Evolutionary conservation across 2,888 invertebrate species (phyloP).

Genomic region (Caenorhabditis sp.): DNA sequence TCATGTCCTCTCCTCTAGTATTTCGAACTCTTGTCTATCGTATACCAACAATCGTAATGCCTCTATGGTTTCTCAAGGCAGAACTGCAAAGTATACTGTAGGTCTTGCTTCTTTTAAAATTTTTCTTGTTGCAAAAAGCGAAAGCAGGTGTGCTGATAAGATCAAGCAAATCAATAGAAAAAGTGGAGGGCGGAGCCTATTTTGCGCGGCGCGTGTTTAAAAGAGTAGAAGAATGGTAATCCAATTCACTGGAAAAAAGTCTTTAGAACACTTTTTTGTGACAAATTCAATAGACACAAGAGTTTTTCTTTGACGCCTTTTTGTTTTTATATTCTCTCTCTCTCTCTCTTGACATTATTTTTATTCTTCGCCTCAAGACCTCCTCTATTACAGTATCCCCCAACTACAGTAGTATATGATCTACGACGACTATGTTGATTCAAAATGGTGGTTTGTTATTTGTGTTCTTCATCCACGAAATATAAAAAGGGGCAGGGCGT

Average conservation of each 20-base stretch:
- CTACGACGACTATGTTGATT: background rate
- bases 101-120: background rate
- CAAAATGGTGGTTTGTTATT: background rate
- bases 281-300: background rate
- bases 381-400: too few relatives aligned
- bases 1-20: background rate
- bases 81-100: conserved; percentile 25
- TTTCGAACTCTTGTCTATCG: conserved; percentile 3
- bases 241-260: background rate
- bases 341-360: conserved; percentile 1
- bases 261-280: conserved; percentile 4
- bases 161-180: too few relatives aligned
- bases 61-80: conserved; percentile 10
- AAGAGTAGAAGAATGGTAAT: too few relatives aligned
- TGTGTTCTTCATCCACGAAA: too few relatives aligned
- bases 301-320: background rate
- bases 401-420: background rate
- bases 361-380: conserved; percentile 1
- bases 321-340: background rate
- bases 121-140: too few relatives aligned
- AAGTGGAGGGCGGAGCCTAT: too few relatives aligned
- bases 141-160: too few relatives aligned
- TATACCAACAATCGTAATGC: conserved; percentile 13
- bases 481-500: background rate
- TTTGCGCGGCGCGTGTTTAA: background rate